These are phyloP conservation scores for Passer domesticus DNA, from an alignment of 2,113 vertebrate genomes.

Conservation along the genomic window DNA sequence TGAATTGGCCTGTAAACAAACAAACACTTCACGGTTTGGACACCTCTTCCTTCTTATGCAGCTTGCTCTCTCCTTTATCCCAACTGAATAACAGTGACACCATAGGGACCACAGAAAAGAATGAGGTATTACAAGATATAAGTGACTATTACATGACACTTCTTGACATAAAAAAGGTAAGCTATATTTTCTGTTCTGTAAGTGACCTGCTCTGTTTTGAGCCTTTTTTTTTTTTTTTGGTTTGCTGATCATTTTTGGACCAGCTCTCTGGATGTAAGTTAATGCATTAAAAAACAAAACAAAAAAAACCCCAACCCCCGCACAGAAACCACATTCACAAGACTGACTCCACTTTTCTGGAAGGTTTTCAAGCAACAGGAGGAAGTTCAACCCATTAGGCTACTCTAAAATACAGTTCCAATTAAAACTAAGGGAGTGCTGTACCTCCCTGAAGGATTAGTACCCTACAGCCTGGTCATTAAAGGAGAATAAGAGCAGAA, in stretches of 20 bases:
- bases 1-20: not conserved
- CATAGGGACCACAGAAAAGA: not conserved
- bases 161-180: not conserved
- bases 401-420: not conserved
- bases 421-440: not conserved
- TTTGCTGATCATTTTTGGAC: not conserved
- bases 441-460: not conserved
- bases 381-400: not conserved
- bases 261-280: not conserved
- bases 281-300: not conserved
- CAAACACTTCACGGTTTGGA: not conserved
- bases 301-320: not conserved
- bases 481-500: not conserved
- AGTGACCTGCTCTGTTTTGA: not conserved
- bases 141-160: not conserved
- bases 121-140: not conserved
- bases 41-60: not conserved
- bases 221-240: not conserved
- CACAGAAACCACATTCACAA: not conserved
- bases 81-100: not conserved
- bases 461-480: not conserved
- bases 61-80: not conserved
- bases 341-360: not conserved
- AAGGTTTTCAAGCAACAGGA: not conserved
- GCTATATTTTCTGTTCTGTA: not conserved